Percentiles rank a stretch among this genome's conserved stretches.
phyloP scores from a whole-genome alignment of 2,888 invertebrate species.

The Amblyjoppa fuscipennis region DNA sequence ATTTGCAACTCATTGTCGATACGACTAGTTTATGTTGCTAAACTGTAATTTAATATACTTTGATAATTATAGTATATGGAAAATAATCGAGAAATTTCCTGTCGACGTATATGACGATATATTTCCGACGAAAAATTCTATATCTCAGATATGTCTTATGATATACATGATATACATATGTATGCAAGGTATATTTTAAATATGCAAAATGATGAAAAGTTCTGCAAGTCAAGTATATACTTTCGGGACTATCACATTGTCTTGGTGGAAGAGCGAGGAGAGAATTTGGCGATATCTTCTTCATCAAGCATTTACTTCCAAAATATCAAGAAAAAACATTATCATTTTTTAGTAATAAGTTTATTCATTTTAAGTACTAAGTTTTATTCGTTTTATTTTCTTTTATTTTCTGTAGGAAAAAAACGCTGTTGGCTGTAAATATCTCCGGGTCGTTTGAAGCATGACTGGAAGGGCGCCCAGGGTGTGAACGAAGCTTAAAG shows the following conservation, averaged over 20 bases:
- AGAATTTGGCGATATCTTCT: background rate
- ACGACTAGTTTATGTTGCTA: no score
- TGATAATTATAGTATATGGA: no score
- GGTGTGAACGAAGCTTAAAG: slow-evolving; percentile 73
- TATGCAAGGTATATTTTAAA: background rate
- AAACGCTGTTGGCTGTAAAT: background rate
- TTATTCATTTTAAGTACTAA: background rate
- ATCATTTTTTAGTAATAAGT: background rate
- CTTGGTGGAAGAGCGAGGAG: background rate
- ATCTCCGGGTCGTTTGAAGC: background rate
- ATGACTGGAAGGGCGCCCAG: slow-evolving; percentile 1
- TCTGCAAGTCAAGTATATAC: background rate
- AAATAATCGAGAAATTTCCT: background rate
- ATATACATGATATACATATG: background rate
- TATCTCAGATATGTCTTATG: background rate
- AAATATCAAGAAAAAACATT: background rate
- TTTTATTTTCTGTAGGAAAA: background rate
- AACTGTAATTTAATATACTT: no score
- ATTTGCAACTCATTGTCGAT: no score
- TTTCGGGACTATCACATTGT: background rate
- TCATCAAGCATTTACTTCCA: background rate
- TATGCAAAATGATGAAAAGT: background rate
- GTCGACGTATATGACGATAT: background rate
- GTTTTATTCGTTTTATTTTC: background rate
- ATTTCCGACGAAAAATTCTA: background rate